These are phyloP conservation scores for Orthonyx spaldingii DNA, from an alignment of 2,113 vertebrate genomes.

Conservation along the genomic window DNA sequence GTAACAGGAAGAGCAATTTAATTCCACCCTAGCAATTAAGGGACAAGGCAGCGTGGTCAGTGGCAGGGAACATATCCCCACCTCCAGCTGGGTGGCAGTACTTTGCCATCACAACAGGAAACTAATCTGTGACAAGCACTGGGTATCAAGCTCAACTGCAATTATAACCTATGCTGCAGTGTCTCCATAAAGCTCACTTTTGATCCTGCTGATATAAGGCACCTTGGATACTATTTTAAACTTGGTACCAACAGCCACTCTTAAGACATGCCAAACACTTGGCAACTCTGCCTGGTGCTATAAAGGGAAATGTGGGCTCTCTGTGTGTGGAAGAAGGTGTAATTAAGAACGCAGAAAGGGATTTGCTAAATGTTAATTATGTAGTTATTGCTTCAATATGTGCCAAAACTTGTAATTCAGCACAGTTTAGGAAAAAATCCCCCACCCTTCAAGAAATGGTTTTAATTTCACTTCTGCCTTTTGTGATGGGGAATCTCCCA, in stretches of 20 bases:
- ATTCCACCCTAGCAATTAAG: slow-evolving; percentile 78
- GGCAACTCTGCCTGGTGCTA: slow-evolving; percentile 42
- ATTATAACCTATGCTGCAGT: not conserved
- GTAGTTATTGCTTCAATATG: slow-evolving; percentile 46
- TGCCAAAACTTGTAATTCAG: slow-evolving; percentile 64
- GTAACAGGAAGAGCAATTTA: slow-evolving; percentile 79
- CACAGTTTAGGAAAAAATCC: not conserved
- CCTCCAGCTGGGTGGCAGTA: slow-evolving; percentile 73
- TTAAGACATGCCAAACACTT: slow-evolving; percentile 52
- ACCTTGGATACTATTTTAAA: slow-evolving; percentile 48
- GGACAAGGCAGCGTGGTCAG: slow-evolving; percentile 70
- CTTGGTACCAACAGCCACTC: slow-evolving; percentile 37
- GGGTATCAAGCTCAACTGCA: slow-evolving; percentile 28
- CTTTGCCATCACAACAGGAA: slow-evolving; percentile 76
- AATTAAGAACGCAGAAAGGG: slow-evolving; percentile 63
- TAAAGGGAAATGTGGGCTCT: slow-evolving; percentile 61
- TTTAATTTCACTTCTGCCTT: slow-evolving; percentile 36
- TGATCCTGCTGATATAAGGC: slow-evolving; percentile 21
- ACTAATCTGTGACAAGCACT: slow-evolving; percentile 57
- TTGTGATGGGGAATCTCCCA: slow-evolving; percentile 2
- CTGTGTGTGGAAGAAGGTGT: slow-evolving; percentile 37
- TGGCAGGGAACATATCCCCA: slow-evolving; percentile 68
- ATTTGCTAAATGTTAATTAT: slow-evolving; percentile 70
- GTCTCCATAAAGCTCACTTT: slow-evolving; percentile 26
- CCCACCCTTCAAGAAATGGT: not conserved